phyloP scores from a whole-genome alignment of 2,888 invertebrate species.

The Arge pagana region DNA sequence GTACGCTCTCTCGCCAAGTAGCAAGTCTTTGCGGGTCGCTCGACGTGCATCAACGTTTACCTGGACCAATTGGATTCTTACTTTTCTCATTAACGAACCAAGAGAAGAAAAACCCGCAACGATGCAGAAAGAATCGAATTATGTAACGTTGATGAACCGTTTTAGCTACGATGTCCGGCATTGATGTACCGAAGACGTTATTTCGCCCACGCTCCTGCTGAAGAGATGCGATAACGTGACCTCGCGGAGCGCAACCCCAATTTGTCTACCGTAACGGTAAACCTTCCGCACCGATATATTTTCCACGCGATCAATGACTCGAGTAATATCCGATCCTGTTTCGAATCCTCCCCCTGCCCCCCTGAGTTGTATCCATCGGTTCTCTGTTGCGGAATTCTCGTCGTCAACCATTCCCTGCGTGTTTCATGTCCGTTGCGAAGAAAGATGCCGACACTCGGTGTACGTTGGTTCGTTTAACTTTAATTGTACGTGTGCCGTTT shows the following conservation, averaged over 20 bases:
- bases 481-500: too few species aligned
- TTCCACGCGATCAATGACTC: background rate
- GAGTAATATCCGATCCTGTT: too few species aligned
- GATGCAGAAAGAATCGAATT: conserved; percentile 15
- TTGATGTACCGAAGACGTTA: conserved; percentile 2
- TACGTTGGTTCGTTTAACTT: too few species aligned
- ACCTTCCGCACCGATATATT: background rate
- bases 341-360: too few species aligned
- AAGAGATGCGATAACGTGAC: background rate
- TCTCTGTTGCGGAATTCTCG: background rate
- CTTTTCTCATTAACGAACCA: background rate
- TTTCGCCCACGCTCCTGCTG: background rate
- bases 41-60: too few species aligned
- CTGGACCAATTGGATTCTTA: conserved; percentile 1
- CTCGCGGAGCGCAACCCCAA: conserved; percentile 6
- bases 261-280: conserved; percentile 11
- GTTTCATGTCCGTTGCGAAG: background rate
- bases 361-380: too few species aligned
- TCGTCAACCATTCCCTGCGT: background rate
- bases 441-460: too few species aligned
- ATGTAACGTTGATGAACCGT: conserved; percentile 13
- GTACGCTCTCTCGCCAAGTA: too few species aligned
- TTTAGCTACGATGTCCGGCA: conserved; percentile 10
- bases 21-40: too few species aligned
- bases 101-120: conserved; percentile 10